phyloP scores from a whole-genome alignment of 2,113 vertebrate species.

The Platanista minor region DNA sequence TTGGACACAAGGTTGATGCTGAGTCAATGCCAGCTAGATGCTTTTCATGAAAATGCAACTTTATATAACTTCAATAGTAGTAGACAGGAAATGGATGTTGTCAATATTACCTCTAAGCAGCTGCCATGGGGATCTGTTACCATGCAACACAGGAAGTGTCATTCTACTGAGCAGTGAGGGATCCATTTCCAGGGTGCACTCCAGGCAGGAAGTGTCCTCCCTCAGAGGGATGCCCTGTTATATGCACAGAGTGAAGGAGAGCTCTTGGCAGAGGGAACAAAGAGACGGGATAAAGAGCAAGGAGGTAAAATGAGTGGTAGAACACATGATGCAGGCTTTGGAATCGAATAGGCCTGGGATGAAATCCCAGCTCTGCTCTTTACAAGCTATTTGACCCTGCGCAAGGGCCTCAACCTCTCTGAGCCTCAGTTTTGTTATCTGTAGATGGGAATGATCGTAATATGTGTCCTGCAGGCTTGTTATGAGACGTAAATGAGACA shows the following conservation, averaged over 20 bases:
- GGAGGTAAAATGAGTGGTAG: background rate
- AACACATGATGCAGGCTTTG: background rate
- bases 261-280: background rate
- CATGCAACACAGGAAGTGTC: background rate
- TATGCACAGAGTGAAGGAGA: background rate
- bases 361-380: background rate
- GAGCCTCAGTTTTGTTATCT: background rate
- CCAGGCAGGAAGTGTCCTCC: slow-evolving; percentile 24
- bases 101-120: background rate
- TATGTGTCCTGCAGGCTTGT: background rate
- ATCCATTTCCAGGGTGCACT: background rate
- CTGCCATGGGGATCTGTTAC: background rate
- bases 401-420: background rate
- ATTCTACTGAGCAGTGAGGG: background rate
- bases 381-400: background rate
- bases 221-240: background rate
- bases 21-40: background rate
- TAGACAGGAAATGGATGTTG: background rate
- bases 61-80: background rate
- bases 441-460: background rate
- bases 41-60: slow-evolving; percentile 17
- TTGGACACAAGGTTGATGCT: background rate
- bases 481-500: background rate
- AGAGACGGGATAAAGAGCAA: background rate
- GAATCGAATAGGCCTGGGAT: background rate